Evolutionary conservation across 2,797 vertebrate species (phyloP).

Genomic region (Neostethus bicornis): DNA sequence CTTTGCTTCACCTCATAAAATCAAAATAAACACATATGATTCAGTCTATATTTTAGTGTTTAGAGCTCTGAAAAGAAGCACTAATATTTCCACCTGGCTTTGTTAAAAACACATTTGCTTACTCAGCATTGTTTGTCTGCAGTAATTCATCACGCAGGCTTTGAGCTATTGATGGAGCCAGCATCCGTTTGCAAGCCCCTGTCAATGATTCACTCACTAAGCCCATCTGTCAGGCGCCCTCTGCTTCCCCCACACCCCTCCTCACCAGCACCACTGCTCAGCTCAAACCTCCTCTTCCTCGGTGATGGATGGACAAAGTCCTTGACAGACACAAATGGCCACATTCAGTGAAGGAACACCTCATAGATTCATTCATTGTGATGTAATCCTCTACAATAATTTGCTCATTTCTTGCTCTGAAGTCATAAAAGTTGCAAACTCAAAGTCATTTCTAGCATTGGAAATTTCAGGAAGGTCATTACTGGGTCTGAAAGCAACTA

Average conservation of each 20-base stretch:
- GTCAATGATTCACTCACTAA: constrained; percentile 86
- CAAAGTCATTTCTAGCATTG: constrained; percentile 38
- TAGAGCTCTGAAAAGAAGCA: constrained; percentile 39
- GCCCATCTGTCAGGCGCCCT: constrained; percentile 79
- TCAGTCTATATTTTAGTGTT: constrained; percentile 14
- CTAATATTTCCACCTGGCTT: constrained; percentile 78
- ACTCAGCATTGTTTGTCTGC: constrained; percentile 85
- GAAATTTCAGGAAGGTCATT: constrained; percentile 45
- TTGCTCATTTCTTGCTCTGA: constrained; percentile 44
- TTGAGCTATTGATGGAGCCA: constrained; percentile 85
- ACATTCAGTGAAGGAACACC: constrained; percentile 46
- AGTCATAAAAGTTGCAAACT: constrained; percentile 49
- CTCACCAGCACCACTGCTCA: constrained; percentile 55
- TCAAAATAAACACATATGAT: neutral
- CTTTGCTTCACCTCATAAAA: neutral
- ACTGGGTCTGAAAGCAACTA: constrained; percentile 68
- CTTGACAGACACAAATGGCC: constrained; percentile 53
- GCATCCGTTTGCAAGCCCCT: constrained; percentile 83
- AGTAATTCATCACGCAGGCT: constrained; percentile 85
- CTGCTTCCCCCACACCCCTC: constrained; percentile 63
- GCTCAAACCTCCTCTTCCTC: constrained; percentile 73
- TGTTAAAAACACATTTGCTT: constrained; percentile 83
- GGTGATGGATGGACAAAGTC: constrained; percentile 69
- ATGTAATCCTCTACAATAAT: constrained; percentile 38
- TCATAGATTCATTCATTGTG: constrained; percentile 32